These are phyloP conservation scores for Epinotia bilunana DNA, from an alignment of 2,888 invertebrate species.

Conservation along the genomic window DNA sequence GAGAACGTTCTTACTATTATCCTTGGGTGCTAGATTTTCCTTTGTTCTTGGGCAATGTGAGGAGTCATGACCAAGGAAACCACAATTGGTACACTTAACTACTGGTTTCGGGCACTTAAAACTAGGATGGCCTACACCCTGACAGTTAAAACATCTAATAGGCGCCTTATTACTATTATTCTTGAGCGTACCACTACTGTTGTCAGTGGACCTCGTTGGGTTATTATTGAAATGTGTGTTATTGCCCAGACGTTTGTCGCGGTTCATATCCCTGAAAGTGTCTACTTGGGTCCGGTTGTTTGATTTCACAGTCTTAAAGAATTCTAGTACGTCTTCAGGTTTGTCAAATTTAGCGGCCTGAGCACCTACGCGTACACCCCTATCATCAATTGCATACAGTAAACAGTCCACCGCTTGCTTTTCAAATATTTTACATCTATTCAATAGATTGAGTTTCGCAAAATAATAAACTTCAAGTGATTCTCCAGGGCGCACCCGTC, in stretches of 20 bases:
- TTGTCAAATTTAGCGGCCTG: too few relatives aligned
- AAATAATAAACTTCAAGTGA: too few relatives aligned
- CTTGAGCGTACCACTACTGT: background rate
- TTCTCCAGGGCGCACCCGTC: too few relatives aligned
- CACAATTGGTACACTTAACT: slow-evolving; percentile 2
- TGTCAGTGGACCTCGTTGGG: background rate
- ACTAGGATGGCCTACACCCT: slow-evolving; percentile 9
- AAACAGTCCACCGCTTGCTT: too few relatives aligned
- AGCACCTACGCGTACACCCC: too few relatives aligned
- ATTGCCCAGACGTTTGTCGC: background rate
- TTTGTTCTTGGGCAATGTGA: background rate
- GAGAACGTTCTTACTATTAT: slow-evolving; percentile 3
- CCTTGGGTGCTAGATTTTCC: background rate
- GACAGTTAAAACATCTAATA: slow-evolving; percentile 9
- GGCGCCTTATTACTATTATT: background rate
- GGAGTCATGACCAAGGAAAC: slow-evolving; percentile 5
- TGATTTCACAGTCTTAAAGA: too few relatives aligned
- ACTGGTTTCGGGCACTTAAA: slow-evolving; percentile 13
- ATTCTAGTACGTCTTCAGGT: too few relatives aligned
- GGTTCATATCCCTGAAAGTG: background rate
- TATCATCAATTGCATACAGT: too few relatives aligned
- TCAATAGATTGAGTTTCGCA: too few relatives aligned
- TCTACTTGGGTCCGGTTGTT: too few relatives aligned
- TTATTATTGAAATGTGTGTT: background rate
- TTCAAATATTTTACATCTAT: too few relatives aligned